Evolutionary conservation across 2,888 invertebrate genomes (phyloP), one percentile per base, ranked within the genome.

Genomic region (Scaptomyza tumidula): DNA sequence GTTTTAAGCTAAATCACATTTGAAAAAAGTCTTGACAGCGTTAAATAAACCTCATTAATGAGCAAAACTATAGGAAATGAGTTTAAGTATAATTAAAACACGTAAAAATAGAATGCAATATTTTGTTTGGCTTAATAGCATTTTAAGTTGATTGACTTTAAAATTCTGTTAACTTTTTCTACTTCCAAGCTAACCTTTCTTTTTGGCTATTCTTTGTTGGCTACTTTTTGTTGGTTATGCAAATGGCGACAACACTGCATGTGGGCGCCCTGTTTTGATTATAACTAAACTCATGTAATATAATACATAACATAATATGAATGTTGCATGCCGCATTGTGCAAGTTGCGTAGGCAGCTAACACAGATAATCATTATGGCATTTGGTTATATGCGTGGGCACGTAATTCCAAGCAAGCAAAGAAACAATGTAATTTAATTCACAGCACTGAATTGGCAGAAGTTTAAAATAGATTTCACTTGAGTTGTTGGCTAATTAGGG

Each of bases 311-410:
- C n/a, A n/a, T 72, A 55, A 73, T 62, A 24, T 49, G 10, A 11
- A 9, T 46, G 31, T 64, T 41, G 63, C 72, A 63, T 59, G 76
- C 31, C 29, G 46, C 69, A 55, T 14, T n/a, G 50, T 24, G 31
- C 44, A 4, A 31, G 50, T 14, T 19, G 53, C 48, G 61, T 67
- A 48, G 66, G 44, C 35, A 14, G n/a, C 13, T 16, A 9, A 43
- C 19, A 9, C 10, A 43, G 53, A 55, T 55, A 56, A 37, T 31
- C 43, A 53, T 52, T 52, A 16, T 39, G 39, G 9, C 39, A 9
- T 39, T 37, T 37, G 37, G n/a, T 19, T 56, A 50, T 57, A 57
- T 45, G 31, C 49, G 16, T 44, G 24, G 45, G 45, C 39, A 31
- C 37, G 24, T 19, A 48, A 10, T 14, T 24, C n/a, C 10, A 10